Evolutionary conservation across 2,888 invertebrate species (phyloP).

Genomic region (Ceramica pisi): DNA sequence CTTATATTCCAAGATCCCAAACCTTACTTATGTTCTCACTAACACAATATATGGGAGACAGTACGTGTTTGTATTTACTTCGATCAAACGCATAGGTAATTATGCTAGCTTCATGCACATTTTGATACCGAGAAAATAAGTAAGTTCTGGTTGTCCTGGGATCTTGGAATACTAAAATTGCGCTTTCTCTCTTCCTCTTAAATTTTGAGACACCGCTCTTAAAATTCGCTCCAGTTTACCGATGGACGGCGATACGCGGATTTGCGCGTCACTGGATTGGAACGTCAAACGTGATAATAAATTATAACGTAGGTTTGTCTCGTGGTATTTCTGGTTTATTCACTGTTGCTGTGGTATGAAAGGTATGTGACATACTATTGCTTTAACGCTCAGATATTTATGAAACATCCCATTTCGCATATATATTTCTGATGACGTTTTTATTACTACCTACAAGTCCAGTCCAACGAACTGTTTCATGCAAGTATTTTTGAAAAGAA

Average conservation of each 20-base stretch:
- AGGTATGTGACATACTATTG: background rate
- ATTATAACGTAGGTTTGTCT: background rate
- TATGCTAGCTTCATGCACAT: too few species aligned
- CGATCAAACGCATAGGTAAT: too few species aligned
- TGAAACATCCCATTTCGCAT: background rate
- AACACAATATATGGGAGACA: too few species aligned
- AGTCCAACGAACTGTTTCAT: background rate
- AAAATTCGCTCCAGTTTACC: conserved; percentile 46
- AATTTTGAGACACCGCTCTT: too few species aligned
- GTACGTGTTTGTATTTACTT: too few species aligned
- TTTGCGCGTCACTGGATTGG: conserved; percentile 24
- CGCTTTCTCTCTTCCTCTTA: too few species aligned
- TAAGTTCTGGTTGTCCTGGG: too few species aligned
- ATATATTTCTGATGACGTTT: background rate
- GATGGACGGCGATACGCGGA: conserved; percentile 29
- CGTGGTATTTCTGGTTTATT: conserved; percentile 4
- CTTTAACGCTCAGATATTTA: background rate
- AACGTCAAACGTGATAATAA: conserved; percentile 21
- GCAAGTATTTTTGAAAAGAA: background rate
- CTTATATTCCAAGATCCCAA: too few species aligned
- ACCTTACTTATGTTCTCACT: too few species aligned
- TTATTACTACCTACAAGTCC: background rate
- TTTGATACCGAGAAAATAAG: too few species aligned
- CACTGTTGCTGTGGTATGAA: background rate
- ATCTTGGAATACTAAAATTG: too few species aligned